Percentiles rank a stretch among this genome's conserved stretches.
phyloP scores from a whole-genome alignment of 1,140 invertebrate species.

The Drosophila carrolli region DNA sequence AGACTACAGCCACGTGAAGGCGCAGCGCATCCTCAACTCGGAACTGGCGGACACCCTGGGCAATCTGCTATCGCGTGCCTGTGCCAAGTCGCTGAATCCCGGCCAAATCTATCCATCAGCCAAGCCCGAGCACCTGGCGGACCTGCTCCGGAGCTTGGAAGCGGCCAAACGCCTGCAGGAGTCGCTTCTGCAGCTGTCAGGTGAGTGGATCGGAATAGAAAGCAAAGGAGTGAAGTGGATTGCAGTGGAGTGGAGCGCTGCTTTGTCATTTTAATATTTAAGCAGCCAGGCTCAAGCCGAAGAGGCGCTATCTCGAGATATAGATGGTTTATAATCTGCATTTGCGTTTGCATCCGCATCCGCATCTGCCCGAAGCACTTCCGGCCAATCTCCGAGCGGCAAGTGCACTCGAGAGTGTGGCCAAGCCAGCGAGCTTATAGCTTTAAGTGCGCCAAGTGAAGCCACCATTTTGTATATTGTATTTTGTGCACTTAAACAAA shows the following conservation, averaged over 20 bases:
- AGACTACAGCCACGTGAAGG: conserved; percentile 95
- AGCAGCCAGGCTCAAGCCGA: conserved; percentile 44
- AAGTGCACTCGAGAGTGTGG: conserved; percentile 65
- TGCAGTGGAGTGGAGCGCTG: conserved; percentile 11
- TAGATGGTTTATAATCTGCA: conserved; percentile 49
- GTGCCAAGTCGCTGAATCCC: conserved; percentile 91
- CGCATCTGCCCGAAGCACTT: conserved; percentile 44
- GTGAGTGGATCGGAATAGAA: conserved; percentile 78
- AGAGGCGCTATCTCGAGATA: conserved; percentile 34
- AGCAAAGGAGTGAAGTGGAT: conserved; percentile 1
- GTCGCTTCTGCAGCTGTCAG: conserved; percentile 86
- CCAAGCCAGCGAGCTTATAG: conserved; percentile 48
- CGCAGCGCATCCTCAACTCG: conserved; percentile 92
- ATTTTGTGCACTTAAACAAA: conserved; percentile 21
- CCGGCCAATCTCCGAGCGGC: conserved; percentile 56
- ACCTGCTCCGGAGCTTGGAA: conserved; percentile 84
- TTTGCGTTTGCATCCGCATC: conserved; percentile 39
- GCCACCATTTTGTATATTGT: conserved; percentile 53
- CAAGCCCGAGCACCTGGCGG: conserved; percentile 85
- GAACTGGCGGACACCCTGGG: conserved; percentile 97
- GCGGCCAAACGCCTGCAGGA: conserved; percentile 86
- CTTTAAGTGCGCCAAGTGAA: conserved; percentile 39
- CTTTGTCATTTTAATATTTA: conserved; percentile 77
- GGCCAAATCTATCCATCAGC: conserved; percentile 89
- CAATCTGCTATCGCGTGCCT: conserved; percentile 94